Evolutionary conservation across 2,113 vertebrate genomes (phyloP), one percentile per base, ranked within the genome.

Genomic region (Accipiter virgatus): DNA sequence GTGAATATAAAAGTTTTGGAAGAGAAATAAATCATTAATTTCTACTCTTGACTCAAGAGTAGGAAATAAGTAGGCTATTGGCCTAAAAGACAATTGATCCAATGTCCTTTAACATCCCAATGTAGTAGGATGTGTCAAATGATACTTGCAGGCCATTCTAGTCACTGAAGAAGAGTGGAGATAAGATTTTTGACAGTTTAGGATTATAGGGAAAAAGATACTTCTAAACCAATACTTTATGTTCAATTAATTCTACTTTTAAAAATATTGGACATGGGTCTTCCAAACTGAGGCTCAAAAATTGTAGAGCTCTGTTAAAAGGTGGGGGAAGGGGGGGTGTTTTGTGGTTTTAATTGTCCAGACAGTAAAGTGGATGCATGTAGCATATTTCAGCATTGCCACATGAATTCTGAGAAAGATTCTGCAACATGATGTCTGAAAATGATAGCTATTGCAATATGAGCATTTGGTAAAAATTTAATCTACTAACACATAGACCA

Each of bases 11-110:
- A 88, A 89, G 79, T 85, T 97, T 92, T 94, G 80, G 52, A 96
- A 88, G 87, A 72, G 53, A 89, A 97, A 95, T 96, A 95, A 97
- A 96, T 97, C 50, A 92, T 95, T 97, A 93, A 96, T 96, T 97
- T 81, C 59, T 95, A 61, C 59, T 83, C 45, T 88, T 95, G 85
- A 84, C 70, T 97, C 52, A 74, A 52, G 68, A 96, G 78, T 78
- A 90, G 70, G 92, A 96, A 73, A 58, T 73, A 86, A 42, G 22
- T 40, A 53, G 43, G 27, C 40, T 77, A 14, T 85, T 93, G 34
- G 31, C 36, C 81, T 83, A 36, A 81, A 94, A 77, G 27, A 70
- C 48, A 72, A 40, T 87, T 32, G 86, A 66, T 93, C 79, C 16
- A 13, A 56, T 73, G 78, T 79, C 42, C 63, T 93, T 90, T 53